A percentile compares a stretch with the other conserved stretches of the same genome.
Evolutionary conservation across 2,113 vertebrate genomes (phyloP).

Genomic region (Oxyruncus cristatus): DNA sequence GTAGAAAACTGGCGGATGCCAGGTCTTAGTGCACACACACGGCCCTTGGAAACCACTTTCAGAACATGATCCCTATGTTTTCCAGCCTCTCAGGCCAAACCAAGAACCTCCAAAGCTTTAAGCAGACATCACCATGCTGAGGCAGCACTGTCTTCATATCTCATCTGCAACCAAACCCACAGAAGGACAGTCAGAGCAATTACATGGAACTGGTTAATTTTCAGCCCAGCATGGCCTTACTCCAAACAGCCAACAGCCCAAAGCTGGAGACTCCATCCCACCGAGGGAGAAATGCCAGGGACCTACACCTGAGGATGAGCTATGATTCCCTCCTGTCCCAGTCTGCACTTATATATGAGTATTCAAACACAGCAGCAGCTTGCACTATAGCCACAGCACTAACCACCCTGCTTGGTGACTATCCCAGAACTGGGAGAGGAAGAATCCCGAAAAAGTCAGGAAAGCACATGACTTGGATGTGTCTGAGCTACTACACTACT

Average conservation of each 20-base stretch:
- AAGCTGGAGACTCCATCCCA: neutral
- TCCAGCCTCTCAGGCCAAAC: neutral
- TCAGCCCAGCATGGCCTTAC: neutral
- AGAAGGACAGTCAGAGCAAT: neutral
- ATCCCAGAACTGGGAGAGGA: neutral
- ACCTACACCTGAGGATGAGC: neutral
- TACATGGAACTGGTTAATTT: neutral
- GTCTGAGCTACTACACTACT: neutral
- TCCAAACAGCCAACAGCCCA: neutral
- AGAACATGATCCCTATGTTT: neutral
- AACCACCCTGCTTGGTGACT: neutral
- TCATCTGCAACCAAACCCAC: neutral
- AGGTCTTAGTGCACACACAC: accelerated
- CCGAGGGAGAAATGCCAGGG: neutral
- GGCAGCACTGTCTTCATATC: neutral
- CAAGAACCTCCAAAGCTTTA: neutral
- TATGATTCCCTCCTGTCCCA: neutral
- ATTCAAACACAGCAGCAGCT: neutral
- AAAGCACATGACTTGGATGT: neutral
- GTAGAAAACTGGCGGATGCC: neutral
- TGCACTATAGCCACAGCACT: neutral
- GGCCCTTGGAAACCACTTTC: neutral
- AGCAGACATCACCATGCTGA: neutral
- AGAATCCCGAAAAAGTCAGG: neutral
- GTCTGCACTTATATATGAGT: accelerated